These are phyloP conservation scores for Leptinotarsa tumamoca DNA, from an alignment of 2,888 invertebrate genomes.

Conservation along the genomic window DNA sequence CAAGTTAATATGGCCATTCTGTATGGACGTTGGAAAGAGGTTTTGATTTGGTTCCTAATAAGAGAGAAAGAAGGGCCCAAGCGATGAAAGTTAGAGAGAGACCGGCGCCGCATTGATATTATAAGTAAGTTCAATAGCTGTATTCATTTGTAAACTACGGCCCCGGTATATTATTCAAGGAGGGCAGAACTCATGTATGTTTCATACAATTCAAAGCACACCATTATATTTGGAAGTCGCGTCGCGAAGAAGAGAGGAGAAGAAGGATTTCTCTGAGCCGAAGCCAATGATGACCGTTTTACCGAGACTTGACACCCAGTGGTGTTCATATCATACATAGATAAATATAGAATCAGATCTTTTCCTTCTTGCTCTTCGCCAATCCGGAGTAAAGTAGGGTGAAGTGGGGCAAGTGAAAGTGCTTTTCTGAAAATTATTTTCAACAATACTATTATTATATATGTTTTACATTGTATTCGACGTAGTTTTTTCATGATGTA, in stretches of 20 bases:
- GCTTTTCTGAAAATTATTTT: neutral
- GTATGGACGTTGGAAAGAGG: constrained; percentile 72
- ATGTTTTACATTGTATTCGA: no score
- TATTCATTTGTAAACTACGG: constrained; percentile 78
- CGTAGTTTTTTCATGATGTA: no score
- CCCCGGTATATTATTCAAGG: constrained; percentile 66
- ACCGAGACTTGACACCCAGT: constrained; percentile 40
- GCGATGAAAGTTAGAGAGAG: constrained; percentile 44
- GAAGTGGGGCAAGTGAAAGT: constrained; percentile 37
- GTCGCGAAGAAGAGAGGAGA: constrained; percentile 51
- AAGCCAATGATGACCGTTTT: constrained; percentile 51
- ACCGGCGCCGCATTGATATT: constrained; percentile 74
- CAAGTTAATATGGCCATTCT: constrained; percentile 89
- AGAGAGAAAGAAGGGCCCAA: constrained; percentile 63
- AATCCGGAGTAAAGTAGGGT: constrained; percentile 32
- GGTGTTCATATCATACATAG: constrained; percentile 48
- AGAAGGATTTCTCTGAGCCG: constrained; percentile 58
- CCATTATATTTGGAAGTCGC: constrained; percentile 65
- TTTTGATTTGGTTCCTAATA: constrained; percentile 66
- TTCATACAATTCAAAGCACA: constrained; percentile 72
- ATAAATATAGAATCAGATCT: constrained; percentile 43
- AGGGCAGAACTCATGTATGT: constrained; percentile 71
- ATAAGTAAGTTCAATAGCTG: constrained; percentile 80
- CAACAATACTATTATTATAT: no score
- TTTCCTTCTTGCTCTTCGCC: constrained; percentile 28